Evolutionary conservation across 1,140 invertebrate genomes (phyloP).

Genomic region (Babylonia areolata): DNA sequence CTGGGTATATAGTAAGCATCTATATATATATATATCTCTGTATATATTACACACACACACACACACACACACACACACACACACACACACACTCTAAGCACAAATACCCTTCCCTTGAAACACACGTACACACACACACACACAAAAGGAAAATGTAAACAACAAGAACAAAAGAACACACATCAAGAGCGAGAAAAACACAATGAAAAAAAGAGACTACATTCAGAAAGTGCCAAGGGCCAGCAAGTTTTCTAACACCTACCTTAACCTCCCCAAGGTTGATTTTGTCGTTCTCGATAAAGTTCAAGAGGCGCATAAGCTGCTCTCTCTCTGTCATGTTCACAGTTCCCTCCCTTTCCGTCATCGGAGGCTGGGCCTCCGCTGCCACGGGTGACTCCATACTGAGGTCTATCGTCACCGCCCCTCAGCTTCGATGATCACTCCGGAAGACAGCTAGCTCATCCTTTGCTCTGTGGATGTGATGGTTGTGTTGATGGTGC

Average conservation of each 20-base stretch:
- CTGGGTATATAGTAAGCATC: too few species aligned
- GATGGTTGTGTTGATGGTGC: too few species aligned
- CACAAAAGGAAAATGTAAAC: neutral
- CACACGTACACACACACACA: neutral
- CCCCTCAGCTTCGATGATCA: too few species aligned
- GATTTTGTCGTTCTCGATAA: constrained; percentile 21
- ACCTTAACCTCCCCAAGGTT: constrained; percentile 29
- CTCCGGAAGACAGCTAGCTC: too few species aligned
- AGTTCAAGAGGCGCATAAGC: constrained; percentile 20
- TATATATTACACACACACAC: neutral
- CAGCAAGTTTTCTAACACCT: neutral
- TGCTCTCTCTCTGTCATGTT: neutral
- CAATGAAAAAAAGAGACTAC: neutral
- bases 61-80: neutral
- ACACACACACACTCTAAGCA: neutral
- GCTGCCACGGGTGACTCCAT: neutral
- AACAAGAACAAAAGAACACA: neutral
- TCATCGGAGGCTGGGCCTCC: neutral
- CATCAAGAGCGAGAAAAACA: neutral
- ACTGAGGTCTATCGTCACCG: neutral
- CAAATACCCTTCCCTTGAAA: neutral
- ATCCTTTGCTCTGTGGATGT: too few species aligned
- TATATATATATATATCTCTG: too few species aligned
- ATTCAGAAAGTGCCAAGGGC: too few species aligned
- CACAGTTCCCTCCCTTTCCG: neutral